Base-by-base conservation (phyloP, 1,140 invertebrate species). In the Brachionus rubens region DNA sequence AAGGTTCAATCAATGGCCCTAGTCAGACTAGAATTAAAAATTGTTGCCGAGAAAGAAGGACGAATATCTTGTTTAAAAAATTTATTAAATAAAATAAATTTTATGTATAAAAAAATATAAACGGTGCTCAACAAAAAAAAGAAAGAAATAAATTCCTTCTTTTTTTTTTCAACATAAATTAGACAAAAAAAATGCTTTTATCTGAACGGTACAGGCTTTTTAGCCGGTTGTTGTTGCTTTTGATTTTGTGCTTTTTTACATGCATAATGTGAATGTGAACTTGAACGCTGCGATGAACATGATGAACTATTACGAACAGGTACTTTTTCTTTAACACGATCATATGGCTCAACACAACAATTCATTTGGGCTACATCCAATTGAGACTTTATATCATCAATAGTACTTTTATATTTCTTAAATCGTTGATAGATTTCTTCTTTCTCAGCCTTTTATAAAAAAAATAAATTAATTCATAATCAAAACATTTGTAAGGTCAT, bases 181-280 rank as follows among this genome's bases (percentile, higher is more conserved):
- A 36, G 14, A 46, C n/a, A n/a, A n/a, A n/a, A n/a, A n/a, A n/a
- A n/a, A n/a, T n/a, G n/a, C n/a, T 7, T 65, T 65, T 65, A 65
- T 65, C 59, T 65, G 40, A 65, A 65, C n/a, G 59, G 59, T 26
- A 43, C 43, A 3, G 59, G 59, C n/a, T 65, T 65, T n/a, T n/a
- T n/a, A n/a, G n/a, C n/a, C n/a, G 24, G 59, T 28, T 10, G 4
- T 46, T 5, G 14, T 14, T 7, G 59, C 10, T 19, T 41, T 36
- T 43, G 41, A 43, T 41, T 65, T 65, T 4, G 40, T 41, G 5
- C 43, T 36, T 65, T 65, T 43, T 65, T 65, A 43, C 59, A 65
- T 24, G 24, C 40, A 43, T 65, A 65, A 41, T 65, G 40, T 2
- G 59, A 65, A 26, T 65, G 26, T 36, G 59, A 65, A 14, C 16